These are phyloP conservation scores for Diplolepis rosae DNA, from an alignment of 2,888 invertebrate genomes.

Conservation along the genomic window DNA sequence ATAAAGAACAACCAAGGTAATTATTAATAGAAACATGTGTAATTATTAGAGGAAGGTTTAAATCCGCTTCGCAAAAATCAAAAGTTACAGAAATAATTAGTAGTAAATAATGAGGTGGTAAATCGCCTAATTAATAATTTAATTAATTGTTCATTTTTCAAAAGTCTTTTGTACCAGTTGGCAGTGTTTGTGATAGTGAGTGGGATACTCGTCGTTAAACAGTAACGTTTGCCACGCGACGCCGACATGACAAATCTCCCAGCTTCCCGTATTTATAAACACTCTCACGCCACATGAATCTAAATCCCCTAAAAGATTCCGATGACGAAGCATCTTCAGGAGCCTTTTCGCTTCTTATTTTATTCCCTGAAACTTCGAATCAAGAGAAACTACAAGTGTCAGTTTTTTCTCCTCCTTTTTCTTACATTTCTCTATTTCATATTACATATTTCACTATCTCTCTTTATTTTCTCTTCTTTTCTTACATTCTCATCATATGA, in stretches of 20 bases:
- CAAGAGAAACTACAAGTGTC: constrained; percentile 14
- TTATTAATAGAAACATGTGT: too few relatives aligned
- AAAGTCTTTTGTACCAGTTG: not conserved
- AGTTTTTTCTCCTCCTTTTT: not conserved
- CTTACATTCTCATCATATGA: too few relatives aligned
- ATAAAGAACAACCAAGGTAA: not conserved
- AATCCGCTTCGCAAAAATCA: too few relatives aligned
- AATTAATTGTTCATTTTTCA: not conserved
- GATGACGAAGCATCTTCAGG: constrained; percentile 54
- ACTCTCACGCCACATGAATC: constrained; percentile 70
- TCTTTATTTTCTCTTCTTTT: too few relatives aligned
- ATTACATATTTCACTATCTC: too few relatives aligned
- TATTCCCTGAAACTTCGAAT: not conserved
- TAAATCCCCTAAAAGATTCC: constrained; percentile 62
- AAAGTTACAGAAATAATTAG: too few relatives aligned
- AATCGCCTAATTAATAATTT: not conserved
- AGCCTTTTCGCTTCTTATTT: constrained; percentile 44
- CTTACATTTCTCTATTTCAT: not conserved
- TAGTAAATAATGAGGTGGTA: too few relatives aligned
- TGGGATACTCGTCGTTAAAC: constrained; percentile 28
- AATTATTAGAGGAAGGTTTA: too few relatives aligned
- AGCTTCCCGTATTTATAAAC: constrained; percentile 71
- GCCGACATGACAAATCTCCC: constrained; percentile 68
- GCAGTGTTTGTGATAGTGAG: not conserved
- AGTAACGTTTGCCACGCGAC: constrained; percentile 54